Evolutionary conservation across 2,113 vertebrate species (phyloP).

Genomic region (Nothocercus nigrocapillus): DNA sequence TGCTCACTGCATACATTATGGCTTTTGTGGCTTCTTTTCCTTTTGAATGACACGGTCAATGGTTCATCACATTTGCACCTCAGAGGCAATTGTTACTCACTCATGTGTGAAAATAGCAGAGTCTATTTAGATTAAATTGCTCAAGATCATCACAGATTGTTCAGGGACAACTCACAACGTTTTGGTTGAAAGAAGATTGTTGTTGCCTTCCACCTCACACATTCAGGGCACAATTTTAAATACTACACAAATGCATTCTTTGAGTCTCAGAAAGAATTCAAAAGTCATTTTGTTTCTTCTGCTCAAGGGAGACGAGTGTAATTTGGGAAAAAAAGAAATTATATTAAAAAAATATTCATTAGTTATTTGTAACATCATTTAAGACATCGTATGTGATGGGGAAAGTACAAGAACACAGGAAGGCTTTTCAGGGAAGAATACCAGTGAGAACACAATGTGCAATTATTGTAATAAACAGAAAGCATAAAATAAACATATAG

Average conservation of each 20-base stretch:
- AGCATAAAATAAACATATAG: neutral
- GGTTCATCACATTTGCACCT: conserved; percentile 76
- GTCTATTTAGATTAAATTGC: conserved; percentile 75
- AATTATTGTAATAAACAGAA: neutral
- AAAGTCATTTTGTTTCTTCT: conserved; percentile 10
- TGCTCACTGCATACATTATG: conserved; percentile 51
- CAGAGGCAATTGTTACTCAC: conserved; percentile 70
- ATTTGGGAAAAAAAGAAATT: neutral
- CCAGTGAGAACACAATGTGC: neutral
- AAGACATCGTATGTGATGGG: neutral
- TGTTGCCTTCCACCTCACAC: conserved; percentile 9
- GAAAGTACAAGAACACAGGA: neutral
- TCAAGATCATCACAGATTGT: conserved; percentile 60
- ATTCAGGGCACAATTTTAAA: conserved; percentile 36
- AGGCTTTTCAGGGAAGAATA: neutral
- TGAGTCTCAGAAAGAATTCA: neutral
- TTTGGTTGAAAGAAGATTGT: conserved; percentile 55
- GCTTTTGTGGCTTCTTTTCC: conserved; percentile 53
- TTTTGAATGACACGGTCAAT: conserved; percentile 67
- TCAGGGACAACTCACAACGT: conserved; percentile 68
- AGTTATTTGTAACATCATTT: neutral
- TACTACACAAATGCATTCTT: neutral
- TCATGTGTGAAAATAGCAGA: conserved; percentile 74
- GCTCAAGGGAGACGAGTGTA: neutral
- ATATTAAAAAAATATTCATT: neutral